phyloP scores from a whole-genome alignment of 2,888 invertebrate genomes.

The Galerucella nymphaeae region DNA sequence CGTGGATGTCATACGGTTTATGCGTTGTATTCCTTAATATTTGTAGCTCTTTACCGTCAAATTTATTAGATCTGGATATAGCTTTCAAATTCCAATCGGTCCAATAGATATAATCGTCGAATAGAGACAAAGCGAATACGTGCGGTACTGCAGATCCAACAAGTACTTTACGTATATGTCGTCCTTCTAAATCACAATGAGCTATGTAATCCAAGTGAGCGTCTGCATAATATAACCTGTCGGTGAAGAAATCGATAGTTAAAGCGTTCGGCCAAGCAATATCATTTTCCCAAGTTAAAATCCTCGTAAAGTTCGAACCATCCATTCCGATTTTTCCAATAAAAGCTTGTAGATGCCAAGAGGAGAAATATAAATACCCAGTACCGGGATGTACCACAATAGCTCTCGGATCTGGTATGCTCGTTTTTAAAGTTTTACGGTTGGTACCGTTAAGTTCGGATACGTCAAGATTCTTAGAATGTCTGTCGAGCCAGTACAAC shows the following conservation, averaged over 20 bases:
- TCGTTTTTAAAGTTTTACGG: slow-evolving; percentile 88
- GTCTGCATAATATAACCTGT: slow-evolving; percentile 96
- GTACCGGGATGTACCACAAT: slow-evolving; percentile 94
- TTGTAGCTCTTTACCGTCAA: slow-evolving; percentile 80
- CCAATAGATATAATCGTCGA: slow-evolving; percentile 96
- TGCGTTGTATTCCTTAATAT: slow-evolving; percentile 91
- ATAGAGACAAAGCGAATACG: slow-evolving; percentile 92
- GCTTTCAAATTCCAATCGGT: slow-evolving; percentile 98
- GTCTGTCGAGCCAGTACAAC: slow-evolving; percentile 96
- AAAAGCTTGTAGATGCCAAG: slow-evolving; percentile 96
- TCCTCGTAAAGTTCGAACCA: slow-evolving; percentile 88
- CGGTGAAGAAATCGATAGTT: slow-evolving; percentile 95
- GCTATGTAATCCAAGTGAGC: slow-evolving; percentile 98
- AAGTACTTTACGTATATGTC: slow-evolving; percentile 83
- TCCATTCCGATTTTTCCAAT: slow-evolving; percentile 98
- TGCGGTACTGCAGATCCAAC: slow-evolving; percentile 89
- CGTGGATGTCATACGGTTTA: slow-evolving; percentile 92
- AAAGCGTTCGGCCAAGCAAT: slow-evolving; percentile 99
- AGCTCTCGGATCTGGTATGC: slow-evolving; percentile 93
- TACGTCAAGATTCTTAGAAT: slow-evolving; percentile 95
- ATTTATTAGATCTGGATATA: slow-evolving; percentile 91
- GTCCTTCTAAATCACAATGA: slow-evolving; percentile 92
- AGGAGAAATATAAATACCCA: slow-evolving; percentile 94
- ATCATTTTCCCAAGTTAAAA: slow-evolving; percentile 92
- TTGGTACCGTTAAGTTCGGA: slow-evolving; percentile 93